These are phyloP conservation scores for Procambarus clarkii DNA, from an alignment of 1,140 invertebrate genomes.

Conservation along the genomic window DNA sequence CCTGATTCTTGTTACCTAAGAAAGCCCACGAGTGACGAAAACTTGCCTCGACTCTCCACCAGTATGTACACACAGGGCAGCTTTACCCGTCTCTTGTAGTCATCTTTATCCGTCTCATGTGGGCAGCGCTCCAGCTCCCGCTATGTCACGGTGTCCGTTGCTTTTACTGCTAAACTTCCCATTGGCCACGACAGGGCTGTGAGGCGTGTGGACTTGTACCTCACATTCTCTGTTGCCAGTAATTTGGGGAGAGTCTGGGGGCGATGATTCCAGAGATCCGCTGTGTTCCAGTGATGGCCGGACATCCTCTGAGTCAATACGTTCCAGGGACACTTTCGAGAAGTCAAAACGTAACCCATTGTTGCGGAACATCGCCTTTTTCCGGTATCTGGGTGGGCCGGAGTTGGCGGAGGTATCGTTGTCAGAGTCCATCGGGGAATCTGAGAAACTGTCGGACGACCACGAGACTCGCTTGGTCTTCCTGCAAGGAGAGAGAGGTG, in stretches of 20 bases:
- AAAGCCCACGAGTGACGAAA: background rate
- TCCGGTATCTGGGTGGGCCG: slow-evolving; percentile 25
- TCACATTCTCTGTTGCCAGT: no score
- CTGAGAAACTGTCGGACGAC: slow-evolving; percentile 68
- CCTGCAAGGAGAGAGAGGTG: slow-evolving; percentile 55
- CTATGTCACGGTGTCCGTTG: slow-evolving; percentile 26
- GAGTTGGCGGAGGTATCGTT: background rate
- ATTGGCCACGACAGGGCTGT: slow-evolving; percentile 24
- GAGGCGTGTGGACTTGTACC: background rate
- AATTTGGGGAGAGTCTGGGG: slow-evolving; percentile 9
- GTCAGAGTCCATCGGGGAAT: slow-evolving; percentile 63
- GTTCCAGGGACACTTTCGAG: slow-evolving; percentile 52
- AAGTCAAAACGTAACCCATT: slow-evolving; percentile 59
- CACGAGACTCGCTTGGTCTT: slow-evolving; percentile 67
- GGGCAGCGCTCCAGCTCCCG: background rate
- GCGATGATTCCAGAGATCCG: background rate
- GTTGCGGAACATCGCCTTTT: slow-evolving; percentile 47
- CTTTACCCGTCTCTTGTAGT: background rate
- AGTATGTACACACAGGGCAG: background rate
- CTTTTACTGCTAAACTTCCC: slow-evolving; percentile 25
- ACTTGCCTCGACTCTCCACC: background rate
- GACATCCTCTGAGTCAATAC: slow-evolving; percentile 59
- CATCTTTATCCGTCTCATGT: background rate
- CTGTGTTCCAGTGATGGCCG: slow-evolving; percentile 15
- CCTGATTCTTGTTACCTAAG: background rate